phyloP scores from a whole-genome alignment of 2,888 invertebrate genomes.

The Boloria selene region DNA sequence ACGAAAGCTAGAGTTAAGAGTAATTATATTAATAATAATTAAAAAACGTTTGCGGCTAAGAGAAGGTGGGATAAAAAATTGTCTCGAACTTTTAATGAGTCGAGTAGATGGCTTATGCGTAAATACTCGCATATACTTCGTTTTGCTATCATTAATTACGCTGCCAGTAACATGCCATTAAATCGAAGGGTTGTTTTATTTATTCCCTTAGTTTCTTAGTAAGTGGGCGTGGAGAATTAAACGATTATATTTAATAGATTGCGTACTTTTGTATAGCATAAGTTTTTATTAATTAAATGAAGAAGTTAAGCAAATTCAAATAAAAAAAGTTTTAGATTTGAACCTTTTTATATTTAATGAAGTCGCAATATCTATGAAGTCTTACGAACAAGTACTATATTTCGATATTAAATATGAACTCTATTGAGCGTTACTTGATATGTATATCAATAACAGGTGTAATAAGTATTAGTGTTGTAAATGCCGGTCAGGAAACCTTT shows the following conservation, averaged over 20 bases:
- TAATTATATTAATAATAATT: conserved; percentile 2
- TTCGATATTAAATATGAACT: conserved; percentile 2
- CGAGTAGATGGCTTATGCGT: conserved; percentile 49
- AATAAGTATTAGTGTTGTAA: conserved; percentile 24
- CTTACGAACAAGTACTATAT: too few relatives aligned
- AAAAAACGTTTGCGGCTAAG: conserved; percentile 6
- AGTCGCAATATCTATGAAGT: too few relatives aligned
- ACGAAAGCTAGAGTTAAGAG: neutral
- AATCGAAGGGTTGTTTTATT: conserved; percentile 12
- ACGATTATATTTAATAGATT: too few relatives aligned
- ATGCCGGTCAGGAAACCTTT: conserved; percentile 50
- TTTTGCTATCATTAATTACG: conserved; percentile 44
- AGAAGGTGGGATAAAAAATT: conserved; percentile 41
- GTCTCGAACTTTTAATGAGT: conserved; percentile 56
- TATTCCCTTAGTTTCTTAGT: conserved; percentile 1
- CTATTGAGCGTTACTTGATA: conserved; percentile 9
- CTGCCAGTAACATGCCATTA: conserved; percentile 27
- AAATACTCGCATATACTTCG: conserved; percentile 40
- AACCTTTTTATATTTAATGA: too few relatives aligned
- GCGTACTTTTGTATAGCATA: too few relatives aligned
- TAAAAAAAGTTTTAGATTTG: too few relatives aligned
- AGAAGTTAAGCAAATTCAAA: too few relatives aligned
- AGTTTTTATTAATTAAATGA: too few relatives aligned
- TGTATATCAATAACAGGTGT: conserved; percentile 25
- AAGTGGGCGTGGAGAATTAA: neutral